Evolutionary conservation across 2,797 vertebrate genomes (phyloP).

Genomic region (Clarias platycephalus): DNA sequence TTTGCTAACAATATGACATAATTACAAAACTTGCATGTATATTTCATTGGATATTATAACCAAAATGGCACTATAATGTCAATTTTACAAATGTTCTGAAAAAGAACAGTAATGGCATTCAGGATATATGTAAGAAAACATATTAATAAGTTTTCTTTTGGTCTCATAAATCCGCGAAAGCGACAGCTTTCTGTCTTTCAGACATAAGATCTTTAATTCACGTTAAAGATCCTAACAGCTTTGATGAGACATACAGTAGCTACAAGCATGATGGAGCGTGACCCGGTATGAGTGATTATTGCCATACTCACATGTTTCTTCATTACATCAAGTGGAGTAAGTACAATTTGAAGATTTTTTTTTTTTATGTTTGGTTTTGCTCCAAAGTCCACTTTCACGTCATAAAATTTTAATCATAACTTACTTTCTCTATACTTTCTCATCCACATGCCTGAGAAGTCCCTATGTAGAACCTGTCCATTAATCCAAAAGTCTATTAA

Average conservation of each 20-base stretch:
- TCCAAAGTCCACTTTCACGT: neutral
- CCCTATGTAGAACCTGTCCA: neutral
- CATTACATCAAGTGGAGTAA: no score
- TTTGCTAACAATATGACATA: neutral
- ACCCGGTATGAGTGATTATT: no score
- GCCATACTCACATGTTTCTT: no score
- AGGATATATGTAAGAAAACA: neutral
- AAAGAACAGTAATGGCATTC: neutral
- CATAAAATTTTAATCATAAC: neutral
- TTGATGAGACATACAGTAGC: no score
- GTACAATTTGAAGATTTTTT: no score
- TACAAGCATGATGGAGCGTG: no score
- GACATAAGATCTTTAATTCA: no score
- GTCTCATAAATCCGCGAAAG: no score
- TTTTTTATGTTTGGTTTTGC: no score
- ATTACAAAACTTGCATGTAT: neutral
- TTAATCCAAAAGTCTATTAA: conserved; percentile 11
- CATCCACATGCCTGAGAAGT: neutral
- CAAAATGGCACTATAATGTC: neutral
- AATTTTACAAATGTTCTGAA: neutral
- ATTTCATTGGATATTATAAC: neutral
- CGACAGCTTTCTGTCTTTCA: no score
- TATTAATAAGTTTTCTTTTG: no score
- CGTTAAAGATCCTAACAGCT: no score
- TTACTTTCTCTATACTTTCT: neutral